These are phyloP conservation scores for Phrynocephalus vlangalii DNA, from an alignment of 2,797 vertebrate species.

Conservation along the genomic window DNA sequence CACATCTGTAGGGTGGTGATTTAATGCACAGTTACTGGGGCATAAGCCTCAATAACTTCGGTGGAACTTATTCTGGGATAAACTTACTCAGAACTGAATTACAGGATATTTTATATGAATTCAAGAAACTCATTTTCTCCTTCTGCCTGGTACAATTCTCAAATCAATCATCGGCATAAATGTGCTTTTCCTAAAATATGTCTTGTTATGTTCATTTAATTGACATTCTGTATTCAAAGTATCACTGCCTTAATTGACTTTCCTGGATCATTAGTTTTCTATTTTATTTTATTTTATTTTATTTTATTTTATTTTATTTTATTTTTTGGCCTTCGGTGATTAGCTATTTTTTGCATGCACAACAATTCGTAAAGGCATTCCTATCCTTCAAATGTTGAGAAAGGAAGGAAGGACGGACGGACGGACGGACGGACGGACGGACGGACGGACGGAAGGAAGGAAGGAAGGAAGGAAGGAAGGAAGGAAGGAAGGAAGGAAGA, in stretches of 20 bases:
- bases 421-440: too few relatives aligned
- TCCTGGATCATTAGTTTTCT: conserved; percentile 20
- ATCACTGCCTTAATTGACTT: conserved; percentile 2
- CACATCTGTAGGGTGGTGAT: background rate
- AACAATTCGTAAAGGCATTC: background rate
- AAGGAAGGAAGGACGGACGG: too few relatives aligned
- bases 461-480: too few relatives aligned
- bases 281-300: background rate
- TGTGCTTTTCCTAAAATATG: background rate
- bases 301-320: background rate
- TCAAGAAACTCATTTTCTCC: background rate
- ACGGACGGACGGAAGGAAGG: too few relatives aligned
- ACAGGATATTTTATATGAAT: background rate
- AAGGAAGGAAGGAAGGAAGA: too few relatives aligned
- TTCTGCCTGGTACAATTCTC: background rate
- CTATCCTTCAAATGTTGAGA: background rate
- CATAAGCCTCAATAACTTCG: background rate
- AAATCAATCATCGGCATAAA: background rate
- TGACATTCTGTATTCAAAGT: background rate
- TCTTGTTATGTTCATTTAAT: background rate
- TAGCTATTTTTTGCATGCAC: conserved; percentile 12
- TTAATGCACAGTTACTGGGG: background rate
- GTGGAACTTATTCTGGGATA: background rate
- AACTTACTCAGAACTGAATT: background rate
- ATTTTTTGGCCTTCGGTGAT: background rate